Base-by-base conservation (phyloP, 2,888 invertebrate genomes). In the Timema podura region DNA sequence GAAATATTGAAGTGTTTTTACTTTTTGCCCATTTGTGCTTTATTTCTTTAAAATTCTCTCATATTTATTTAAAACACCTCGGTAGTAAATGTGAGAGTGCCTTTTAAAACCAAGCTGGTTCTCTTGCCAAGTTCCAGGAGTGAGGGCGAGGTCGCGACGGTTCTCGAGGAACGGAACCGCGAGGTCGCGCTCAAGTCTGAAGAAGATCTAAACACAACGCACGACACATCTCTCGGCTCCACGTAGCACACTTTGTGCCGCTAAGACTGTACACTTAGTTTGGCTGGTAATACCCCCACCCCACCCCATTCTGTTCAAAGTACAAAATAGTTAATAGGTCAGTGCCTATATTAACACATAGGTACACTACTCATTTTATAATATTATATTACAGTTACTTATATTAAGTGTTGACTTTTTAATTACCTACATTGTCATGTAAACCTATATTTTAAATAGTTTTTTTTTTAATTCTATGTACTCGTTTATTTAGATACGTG, bases 401-500 rank as follows among this genome's bases (percentile, higher is more conserved):
- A 61, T 61, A 61, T 61, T 61, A 61, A 61, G 61, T 61, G 61
- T 61, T 61, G 61, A 61, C 61, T 61, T 61, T 61, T 59, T 61
- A 44, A 44, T 44, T 61, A 61, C 45, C 44, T 44, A 61, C 44
- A 44, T 61, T 16, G 30, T 45, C 30, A 13, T 61, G 61, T 61
- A 61, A 44, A 16, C 61, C 13, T 61, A 61, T 61, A 44, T 61
- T 61, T 61, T 61, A 61, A 61, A 61, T 61, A 61, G 61, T 16
- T 61, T 61, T 45, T 61, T 44, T 61, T 61, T 30, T 61, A 45
- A 30, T 9, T 45, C 44, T 61, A 30, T 44, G 30, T 30, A 30
- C 30, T 30, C 30, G 30, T 30, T 30, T 30, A 30, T 61, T 61
- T 30, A 45, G 30, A 61, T 45, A 61, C 61, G 30, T 30, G 30